Conservation (phyloP, 2,888 invertebrate species). For the Drosophila peninsularis region DNA sequence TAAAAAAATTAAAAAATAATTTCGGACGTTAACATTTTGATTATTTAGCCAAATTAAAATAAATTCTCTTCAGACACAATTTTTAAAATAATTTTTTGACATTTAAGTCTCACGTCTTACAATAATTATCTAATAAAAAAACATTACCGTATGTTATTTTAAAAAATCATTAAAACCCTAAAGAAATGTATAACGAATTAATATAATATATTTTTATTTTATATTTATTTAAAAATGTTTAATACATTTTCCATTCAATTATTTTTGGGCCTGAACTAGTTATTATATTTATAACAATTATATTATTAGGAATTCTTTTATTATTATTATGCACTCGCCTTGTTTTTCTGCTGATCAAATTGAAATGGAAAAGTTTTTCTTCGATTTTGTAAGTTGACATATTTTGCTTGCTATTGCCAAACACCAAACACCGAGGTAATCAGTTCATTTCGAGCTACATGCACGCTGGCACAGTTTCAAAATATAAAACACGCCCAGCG, state of each 20-base stretch:
- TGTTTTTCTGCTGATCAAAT: not conserved
- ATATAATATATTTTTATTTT: too few relatives aligned
- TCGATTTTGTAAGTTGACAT: conserved; percentile 11
- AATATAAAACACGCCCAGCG: conserved; percentile 5
- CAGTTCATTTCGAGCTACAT: conserved; percentile 24
- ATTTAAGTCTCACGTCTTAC: not conserved
- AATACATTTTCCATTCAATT: too few relatives aligned
- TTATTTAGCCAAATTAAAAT: not conserved
- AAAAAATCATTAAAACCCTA: too few relatives aligned
- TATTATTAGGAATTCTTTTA: too few relatives aligned
- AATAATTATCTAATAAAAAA: too few relatives aligned
- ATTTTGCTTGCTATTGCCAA: conserved; percentile 3
- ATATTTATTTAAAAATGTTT: too few relatives aligned
- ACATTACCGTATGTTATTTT: too few relatives aligned
- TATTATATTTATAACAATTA: not conserved
- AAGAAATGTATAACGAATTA: too few relatives aligned
- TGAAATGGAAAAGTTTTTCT: not conserved
- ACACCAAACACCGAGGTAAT: conserved; percentile 3
- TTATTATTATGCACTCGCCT: not conserved
- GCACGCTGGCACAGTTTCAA: conserved; percentile 12
- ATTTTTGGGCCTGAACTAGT: too few relatives aligned
- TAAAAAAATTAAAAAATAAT: not conserved
- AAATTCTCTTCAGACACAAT: not conserved
- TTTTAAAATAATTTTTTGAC: not conserved
- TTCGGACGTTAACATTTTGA: not conserved